A percentile compares a stretch with the other conserved stretches of the same genome.
Evolutionary conservation across 2,113 vertebrate species (phyloP).

Genomic region (Callipepla squamata): DNA sequence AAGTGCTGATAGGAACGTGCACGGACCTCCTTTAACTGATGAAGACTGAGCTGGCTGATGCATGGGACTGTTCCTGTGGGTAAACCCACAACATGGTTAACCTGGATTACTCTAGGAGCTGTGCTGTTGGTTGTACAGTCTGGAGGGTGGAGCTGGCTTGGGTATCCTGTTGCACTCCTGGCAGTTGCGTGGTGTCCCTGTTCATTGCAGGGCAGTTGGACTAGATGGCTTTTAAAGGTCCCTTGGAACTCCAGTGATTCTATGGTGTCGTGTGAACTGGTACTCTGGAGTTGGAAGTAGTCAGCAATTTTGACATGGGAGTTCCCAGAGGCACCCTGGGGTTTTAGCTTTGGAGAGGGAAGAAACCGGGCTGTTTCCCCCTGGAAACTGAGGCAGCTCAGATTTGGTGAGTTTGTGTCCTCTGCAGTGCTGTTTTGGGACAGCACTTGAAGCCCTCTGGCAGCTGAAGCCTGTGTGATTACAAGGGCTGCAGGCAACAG

Average conservation of each 20-base stretch:
- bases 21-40: neutral
- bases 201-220: no score
- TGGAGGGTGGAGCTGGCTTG: neutral
- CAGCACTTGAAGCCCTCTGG: fast-evolving
- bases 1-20: neutral
- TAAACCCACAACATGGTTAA: neutral
- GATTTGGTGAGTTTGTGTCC: neutral
- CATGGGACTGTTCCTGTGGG: neutral
- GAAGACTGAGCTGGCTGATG: neutral
- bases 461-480: fast-evolving
- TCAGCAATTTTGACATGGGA: neutral
- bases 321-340: neutral
- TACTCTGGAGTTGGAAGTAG: neutral
- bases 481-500: neutral
- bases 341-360: neutral
- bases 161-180: neutral
- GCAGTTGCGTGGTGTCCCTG: neutral
- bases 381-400: neutral
- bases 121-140: neutral
- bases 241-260: no score
- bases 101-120: neutral
- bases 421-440: neutral
- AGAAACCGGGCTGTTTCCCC: neutral
- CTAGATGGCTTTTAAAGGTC: no score
- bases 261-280: neutral